Base-by-base conservation (phyloP, 2,113 vertebrate species). In the Aegithalos caudatus region DNA sequence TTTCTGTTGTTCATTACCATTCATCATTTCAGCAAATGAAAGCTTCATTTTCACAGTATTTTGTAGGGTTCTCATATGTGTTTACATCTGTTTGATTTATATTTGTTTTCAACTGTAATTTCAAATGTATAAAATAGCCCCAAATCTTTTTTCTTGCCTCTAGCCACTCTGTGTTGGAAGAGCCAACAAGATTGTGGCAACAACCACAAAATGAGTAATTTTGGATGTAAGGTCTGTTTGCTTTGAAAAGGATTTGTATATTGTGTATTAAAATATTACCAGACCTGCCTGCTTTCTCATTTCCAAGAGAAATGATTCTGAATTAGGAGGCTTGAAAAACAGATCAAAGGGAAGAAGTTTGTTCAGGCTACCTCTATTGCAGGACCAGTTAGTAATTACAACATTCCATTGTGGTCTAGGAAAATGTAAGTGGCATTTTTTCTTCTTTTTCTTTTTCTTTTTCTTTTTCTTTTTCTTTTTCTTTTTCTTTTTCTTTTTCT, bases 181-280 rank as follows among this genome's bases (percentile, higher is more conserved):
- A 70, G 28, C 29, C 57, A 86, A 57, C 42, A 94, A 92, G 93
- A 60, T 9, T 38, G 37, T 37, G 7, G 44, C 29, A 86, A 84
- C 70, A 80, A 37, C 47, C 78, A 47, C 67, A 89, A 92, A 95
- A 86, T 54, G 11, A 94, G 81, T 83, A 57, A 73, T 90, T 92
- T 62, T 94, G 66, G 33, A 89, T 69, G 12, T 73, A 54, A 74
- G 51, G 18, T 88, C 57, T 88, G 58, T 90, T 91, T 90, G 44
- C 47, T 95, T 92, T 80, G 62, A 74, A 87, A 86, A 85, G 70
- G 38, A 88, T 69, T 47, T 40, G 54, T 40, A 18, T 91, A 48
- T 87, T 92, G 22, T 77, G 38, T 29, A 66, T 58, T 50, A 88
- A 87, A 88, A 70, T 69, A 6, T 66, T 95, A 45, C 78, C 74